These are phyloP conservation scores for Esox masquinongy DNA, from an alignment of 2,797 vertebrate genomes.

Conservation along the genomic window DNA sequence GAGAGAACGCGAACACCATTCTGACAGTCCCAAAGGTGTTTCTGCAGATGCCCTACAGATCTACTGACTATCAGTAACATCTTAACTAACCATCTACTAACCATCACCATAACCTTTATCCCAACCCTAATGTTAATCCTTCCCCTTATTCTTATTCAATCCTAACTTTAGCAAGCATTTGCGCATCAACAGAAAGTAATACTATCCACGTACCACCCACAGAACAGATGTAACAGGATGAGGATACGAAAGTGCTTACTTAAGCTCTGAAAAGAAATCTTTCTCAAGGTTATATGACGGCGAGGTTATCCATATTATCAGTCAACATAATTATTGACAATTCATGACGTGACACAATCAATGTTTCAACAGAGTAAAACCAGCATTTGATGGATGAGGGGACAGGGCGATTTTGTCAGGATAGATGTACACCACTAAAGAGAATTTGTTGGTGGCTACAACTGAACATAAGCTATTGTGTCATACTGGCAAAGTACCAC, in stretches of 20 bases:
- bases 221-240: background rate
- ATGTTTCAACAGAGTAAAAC: background rate
- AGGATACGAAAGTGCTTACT: background rate
- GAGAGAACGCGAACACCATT: too few relatives aligned
- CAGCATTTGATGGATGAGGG: conserved; percentile 3
- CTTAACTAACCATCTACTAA: too few relatives aligned
- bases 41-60: too few relatives aligned
- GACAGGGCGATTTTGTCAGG: background rate
- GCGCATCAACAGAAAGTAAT: too few relatives aligned
- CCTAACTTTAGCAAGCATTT: too few relatives aligned
- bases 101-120: too few relatives aligned
- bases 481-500: background rate
- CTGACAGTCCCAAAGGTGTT: too few relatives aligned
- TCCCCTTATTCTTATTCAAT: too few relatives aligned
- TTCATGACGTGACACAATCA: background rate
- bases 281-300: background rate
- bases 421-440: background rate
- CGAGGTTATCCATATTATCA: background rate
- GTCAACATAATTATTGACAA: background rate
- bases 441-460: background rate
- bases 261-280: background rate
- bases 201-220: too few relatives aligned
- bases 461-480: background rate
- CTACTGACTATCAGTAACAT: too few relatives aligned
- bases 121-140: too few relatives aligned